Base-by-base conservation (phyloP, 2,888 invertebrate species). In the Cyclophora albipunctata region DNA sequence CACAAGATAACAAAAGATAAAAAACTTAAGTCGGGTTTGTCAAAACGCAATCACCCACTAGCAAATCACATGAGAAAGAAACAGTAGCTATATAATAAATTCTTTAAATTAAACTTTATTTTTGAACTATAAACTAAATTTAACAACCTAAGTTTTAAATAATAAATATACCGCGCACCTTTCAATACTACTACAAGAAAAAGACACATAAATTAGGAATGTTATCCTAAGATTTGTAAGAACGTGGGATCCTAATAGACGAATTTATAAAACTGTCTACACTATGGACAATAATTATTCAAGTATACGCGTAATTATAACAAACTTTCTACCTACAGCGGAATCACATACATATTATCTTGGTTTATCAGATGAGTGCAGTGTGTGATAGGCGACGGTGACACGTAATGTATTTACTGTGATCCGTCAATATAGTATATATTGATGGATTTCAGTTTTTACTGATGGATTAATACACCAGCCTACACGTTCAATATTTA, bases 81-180 rank as follows among this genome's bases (percentile, higher is more conserved):
- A 57, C 55, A 54, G 55, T 59, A 42, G 54, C 49, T 56, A 54
- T 50, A 56, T 59, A 58, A 47, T 46, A 46, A 52, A 49, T 55
- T 57, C 47, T 50, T 58, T 54, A 53, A 55, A 62, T 58, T 50
- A 54, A 46, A 60, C 57, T 64, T 63, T 59, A 64, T 59, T 45
- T 53, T 59, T 57, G 46, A 52, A 51, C 59, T 70, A 72, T 60
- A 59, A 50, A 51, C 64, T 67, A 69, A 69, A 55, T 63, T 58
- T 56, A 71, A 66, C 64, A 67, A 66, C 62, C 60, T 73, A 71
- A 67, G 57, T 33, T 43, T 68, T 73, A 75, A 73, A 74, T 64
- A 79, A 81, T 79, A 80, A 79, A 81, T 78, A 80, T 72, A 75
- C 76, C 74, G 68, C 68, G 67, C 76, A 75, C 75, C 75, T 69